Evolutionary conservation across 2,113 vertebrate species (phyloP), one percentile per base, ranked within the genome.

Genomic region (Sylvietta virens): DNA sequence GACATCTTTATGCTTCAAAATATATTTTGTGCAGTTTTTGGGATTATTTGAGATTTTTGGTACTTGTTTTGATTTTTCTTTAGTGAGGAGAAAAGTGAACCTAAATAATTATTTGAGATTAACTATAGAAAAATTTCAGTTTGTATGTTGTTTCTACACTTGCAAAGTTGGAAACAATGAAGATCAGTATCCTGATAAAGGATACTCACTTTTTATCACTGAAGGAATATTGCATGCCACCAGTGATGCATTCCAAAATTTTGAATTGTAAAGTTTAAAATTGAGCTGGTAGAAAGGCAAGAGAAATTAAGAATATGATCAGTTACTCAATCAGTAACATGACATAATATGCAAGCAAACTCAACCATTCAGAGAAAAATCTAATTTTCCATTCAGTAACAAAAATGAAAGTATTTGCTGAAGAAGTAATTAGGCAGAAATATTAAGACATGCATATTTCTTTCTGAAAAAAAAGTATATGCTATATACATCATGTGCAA

Each of bases 301-400:
- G 39, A 76, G 24, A 87, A 89, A 77, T 70, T 15, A 1, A 81
- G 10, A 39, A 4, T 22, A 76, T 56, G 56, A 77, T 86, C n/a
- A 50, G 31, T 53, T 71, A 47, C 35, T 80, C 17, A 14, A 22
- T 54, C 66, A 78, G 20, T 66, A 65, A 67, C 2, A 3, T 44
- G 30, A 80, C 11, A 35, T 73, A 95, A 91, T 67, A 37, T 14
- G 15, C 35, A 94, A 71, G 50, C 11, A 58, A 74, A 86, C 33
- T 86, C n/a, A 92, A 93, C 15, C 5, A 77, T 64, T 64, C 53
- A 62, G n/a, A 66, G 24, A 70, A 94, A 91, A 92, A 48, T 61
- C 7, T 6, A 42, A 40, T 92, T 70, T 90, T 92, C 54, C 48
- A 90, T 86, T 81, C 54, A 64, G 47, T 81, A 84, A 39, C 31